phyloP scores from a whole-genome alignment of 92 coral and sea anemone genomes.

The Epizoanthus illoricatus region DNA sequence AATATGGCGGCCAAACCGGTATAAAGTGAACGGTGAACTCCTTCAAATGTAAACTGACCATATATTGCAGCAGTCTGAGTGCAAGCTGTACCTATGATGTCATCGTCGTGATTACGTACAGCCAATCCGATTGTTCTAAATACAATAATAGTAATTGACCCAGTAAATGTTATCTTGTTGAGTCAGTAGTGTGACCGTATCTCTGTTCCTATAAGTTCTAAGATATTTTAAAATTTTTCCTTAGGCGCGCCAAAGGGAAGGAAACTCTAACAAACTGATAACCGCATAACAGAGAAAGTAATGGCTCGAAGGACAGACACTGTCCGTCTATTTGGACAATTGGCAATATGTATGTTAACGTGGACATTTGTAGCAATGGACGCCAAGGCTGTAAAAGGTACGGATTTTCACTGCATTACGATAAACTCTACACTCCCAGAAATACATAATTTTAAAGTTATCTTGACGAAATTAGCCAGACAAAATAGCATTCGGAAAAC shows the following conservation, averaged over 20 bases:
- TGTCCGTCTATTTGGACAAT: slow-evolving; percentile 12
- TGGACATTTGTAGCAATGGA: not conserved
- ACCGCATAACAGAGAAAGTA: not conserved
- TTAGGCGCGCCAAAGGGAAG: not conserved
- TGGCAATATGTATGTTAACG: slow-evolving; percentile 17
- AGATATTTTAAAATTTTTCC: not conserved
- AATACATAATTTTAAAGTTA: too few relatives aligned
- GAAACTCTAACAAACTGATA: not conserved
- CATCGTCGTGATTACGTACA: not conserved
- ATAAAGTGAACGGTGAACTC: not conserved
- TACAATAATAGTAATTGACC: not conserved
- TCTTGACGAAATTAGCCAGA: too few relatives aligned
- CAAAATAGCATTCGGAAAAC: too few relatives aligned
- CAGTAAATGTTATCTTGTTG: not conserved
- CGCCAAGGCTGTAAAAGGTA: slow-evolving; percentile 27
- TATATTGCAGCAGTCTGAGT: too few relatives aligned
- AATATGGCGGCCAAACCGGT: not conserved
- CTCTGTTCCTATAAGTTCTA: not conserved
- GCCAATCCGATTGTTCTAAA: slow-evolving; percentile 11
- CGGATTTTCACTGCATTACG: not conserved
- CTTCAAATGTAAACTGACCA: slow-evolving; percentile 1
- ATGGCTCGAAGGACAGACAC: not conserved
- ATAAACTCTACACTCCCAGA: not conserved
- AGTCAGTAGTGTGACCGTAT: not conserved
- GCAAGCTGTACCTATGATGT: not conserved